Evolutionary conservation across 2,888 invertebrate genomes (phyloP), one percentile per base, ranked within the genome.

Genomic region (Philhelius pedissequus): DNA sequence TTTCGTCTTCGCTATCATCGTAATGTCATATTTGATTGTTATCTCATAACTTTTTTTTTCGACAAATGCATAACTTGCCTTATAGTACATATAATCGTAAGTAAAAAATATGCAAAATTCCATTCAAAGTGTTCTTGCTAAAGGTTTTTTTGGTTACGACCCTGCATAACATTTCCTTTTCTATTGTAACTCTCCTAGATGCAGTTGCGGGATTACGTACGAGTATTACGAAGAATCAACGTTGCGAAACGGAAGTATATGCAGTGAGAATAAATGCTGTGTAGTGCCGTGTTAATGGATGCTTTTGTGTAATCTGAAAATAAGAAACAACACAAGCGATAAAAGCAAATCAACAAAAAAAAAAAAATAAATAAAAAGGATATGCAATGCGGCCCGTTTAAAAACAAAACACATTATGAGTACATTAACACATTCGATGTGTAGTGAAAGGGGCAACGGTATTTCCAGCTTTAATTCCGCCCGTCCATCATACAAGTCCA

Each of bases 271-370:
- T 52, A 52, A 30, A 52, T 15, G 68, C 54, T 56, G 22, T 58
- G 58, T 58, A 79, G 74, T 66, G 79, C 69, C 64, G 58, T 83
- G 83, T 75, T 83, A 83, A 83, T 83, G 83, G 83, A 75, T 83
- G 79, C 79, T 74, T 79, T 83, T 83, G 79, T 83, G 69, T 79
- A 75, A 83, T 78, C 74, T 64, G 58, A 77, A 69, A 77, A 50
- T 35, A 77, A 52, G 35, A 38, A 45, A 45, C 20, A 56, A 52
- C 13, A 38, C 22, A 45, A 62, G n/a, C 43, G 32, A 40, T 60
- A 25, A 48, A 50, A 20, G 6, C 38, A 25, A 45, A n/a, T n/a
- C n/a, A n/a, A n/a, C n/a, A n/a, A n/a, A n/a, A n/a, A n/a, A n/a
- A n/a, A n/a, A n/a, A 32, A 68, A 73, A 73, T 43, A 45, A 54